Percentiles rank a stretch among this genome's conserved stretches.
These are phyloP conservation scores for Hypocryptadius cinnamomeus DNA, from an alignment of 2,113 vertebrate genomes.

Conservation along the genomic window DNA sequence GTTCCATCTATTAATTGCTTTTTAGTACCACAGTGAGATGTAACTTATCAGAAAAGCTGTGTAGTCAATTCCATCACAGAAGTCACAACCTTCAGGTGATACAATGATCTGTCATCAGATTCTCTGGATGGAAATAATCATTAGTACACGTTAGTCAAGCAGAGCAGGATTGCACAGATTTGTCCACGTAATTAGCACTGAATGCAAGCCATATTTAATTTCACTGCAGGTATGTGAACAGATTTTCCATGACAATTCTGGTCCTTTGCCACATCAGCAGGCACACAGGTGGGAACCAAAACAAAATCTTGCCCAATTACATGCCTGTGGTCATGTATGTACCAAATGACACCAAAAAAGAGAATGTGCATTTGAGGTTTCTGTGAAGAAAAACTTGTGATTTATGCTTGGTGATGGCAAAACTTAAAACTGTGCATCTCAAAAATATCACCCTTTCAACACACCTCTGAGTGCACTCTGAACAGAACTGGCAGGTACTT, in stretches of 20 bases:
- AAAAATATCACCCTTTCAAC: not conserved
- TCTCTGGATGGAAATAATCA: not conserved
- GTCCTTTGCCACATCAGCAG: not conserved
- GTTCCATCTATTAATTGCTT: not conserved
- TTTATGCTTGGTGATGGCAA: not conserved
- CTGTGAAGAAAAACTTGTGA: not conserved
- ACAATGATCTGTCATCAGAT: not conserved
- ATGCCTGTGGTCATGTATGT: not conserved
- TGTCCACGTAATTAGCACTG: not conserved
- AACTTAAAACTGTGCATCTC: not conserved
- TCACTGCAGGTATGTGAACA: not conserved
- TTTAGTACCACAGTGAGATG: not conserved
- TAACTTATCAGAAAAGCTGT: not conserved
- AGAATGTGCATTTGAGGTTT: not conserved
- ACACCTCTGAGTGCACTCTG: not conserved
- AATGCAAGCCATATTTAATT: not conserved
- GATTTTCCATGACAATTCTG: not conserved
- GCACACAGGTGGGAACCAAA: not conserved
- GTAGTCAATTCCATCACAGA: not conserved
- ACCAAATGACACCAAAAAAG: not conserved
- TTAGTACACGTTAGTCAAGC: not conserved
- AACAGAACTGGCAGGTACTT: not conserved
- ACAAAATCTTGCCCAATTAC: not conserved
- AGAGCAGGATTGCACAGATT: not conserved
- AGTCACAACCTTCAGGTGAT: not conserved